Percentiles rank a stretch among this genome's conserved stretches.
Conservation (phyloP, 2,888 invertebrate species). For the Opisthograptis luteolata region DNA sequence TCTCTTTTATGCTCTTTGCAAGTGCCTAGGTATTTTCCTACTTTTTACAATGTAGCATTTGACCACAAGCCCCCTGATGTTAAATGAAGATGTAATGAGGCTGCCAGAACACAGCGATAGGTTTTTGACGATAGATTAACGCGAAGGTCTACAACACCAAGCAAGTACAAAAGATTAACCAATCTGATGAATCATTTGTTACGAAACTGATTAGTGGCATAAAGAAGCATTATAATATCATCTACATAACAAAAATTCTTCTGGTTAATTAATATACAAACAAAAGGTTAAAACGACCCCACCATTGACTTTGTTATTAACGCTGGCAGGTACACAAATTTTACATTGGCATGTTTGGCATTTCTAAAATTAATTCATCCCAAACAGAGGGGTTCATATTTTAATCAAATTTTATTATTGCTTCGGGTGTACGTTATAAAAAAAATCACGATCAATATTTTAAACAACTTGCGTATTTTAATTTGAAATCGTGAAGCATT, state of each 20-base stretch:
- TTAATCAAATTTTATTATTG: conserved; percentile 75
- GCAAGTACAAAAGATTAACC: too few species aligned
- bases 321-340: conserved; percentile 50
- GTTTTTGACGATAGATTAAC: too few species aligned
- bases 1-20: too few species aligned
- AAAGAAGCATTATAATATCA: neutral
- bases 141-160: too few species aligned
- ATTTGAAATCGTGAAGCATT: conserved; percentile 59
- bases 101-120: too few species aligned
- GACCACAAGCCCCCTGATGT: too few species aligned
- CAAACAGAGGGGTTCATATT: conserved; percentile 67
- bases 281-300: conserved; percentile 19
- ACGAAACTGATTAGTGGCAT: too few species aligned
- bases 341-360: conserved; percentile 67
- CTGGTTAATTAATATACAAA: neutral
- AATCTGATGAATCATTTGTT: too few species aligned
- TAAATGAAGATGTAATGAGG: too few species aligned
- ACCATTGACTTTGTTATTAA: conserved; percentile 44
- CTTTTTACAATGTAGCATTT: too few species aligned
- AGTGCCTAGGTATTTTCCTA: too few species aligned
- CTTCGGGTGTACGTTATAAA: conserved; percentile 59
- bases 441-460: conserved; percentile 51
- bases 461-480: conserved; percentile 58
- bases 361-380: conserved; percentile 70
- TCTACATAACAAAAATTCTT: neutral